Evolutionary conservation across 2,888 invertebrate genomes (phyloP).

Genomic region (Cryptocephalus primarius): DNA sequence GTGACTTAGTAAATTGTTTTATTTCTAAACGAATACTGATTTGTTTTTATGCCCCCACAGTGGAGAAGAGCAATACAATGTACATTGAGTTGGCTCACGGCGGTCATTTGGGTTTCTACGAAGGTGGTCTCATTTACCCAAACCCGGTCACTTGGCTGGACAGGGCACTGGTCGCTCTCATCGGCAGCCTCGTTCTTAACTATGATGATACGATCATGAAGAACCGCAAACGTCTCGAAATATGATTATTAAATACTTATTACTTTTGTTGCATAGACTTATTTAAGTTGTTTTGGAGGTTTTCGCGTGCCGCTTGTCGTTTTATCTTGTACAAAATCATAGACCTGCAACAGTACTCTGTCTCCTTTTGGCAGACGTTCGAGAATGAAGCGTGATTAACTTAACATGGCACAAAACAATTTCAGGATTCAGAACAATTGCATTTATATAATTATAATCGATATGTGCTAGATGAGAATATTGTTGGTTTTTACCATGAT

Average conservation of each 20-base stretch:
- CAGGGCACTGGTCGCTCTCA: conserved; percentile 71
- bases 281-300: too few relatives aligned
- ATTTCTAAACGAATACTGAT: too few relatives aligned
- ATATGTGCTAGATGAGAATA: background rate
- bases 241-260: conserved; percentile 5
- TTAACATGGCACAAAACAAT: background rate
- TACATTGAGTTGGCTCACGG: conserved; percentile 82
- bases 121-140: conserved; percentile 78
- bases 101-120: conserved; percentile 91
- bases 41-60: too few relatives aligned
- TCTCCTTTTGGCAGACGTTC: conserved; percentile 4
- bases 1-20: too few relatives aligned
- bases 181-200: conserved; percentile 57
- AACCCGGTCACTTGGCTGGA: conserved; percentile 91
- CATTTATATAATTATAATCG: background rate
- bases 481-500: too few relatives aligned
- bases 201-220: conserved; percentile 27
- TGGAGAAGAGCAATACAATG: conserved; percentile 52
- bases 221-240: conserved; percentile 6
- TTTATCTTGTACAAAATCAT: background rate
- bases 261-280: conserved; percentile 1
- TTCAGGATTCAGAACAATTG: background rate
- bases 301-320: conserved; percentile 5
- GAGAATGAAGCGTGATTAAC: background rate
- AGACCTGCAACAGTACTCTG: too few relatives aligned